Evolutionary conservation across 1,140 invertebrate genomes (phyloP).

Genomic region (Epicauta chinensis): DNA sequence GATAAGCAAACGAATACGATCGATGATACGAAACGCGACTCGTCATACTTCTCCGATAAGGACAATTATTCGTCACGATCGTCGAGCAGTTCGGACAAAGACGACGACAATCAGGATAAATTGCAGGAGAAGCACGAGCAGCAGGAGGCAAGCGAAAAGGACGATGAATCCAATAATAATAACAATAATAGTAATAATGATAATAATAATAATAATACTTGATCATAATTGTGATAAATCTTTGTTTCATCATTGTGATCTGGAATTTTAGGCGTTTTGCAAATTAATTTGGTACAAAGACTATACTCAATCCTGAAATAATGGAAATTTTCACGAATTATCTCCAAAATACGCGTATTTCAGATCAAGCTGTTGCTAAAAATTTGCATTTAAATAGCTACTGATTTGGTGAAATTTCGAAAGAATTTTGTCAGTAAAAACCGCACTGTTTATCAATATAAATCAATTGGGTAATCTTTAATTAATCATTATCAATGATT

Average conservation of each 20-base stretch:
- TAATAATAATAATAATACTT: conserved; percentile 29
- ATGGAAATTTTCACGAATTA: too few relatives aligned
- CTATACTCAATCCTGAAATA: too few relatives aligned
- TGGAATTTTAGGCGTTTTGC: too few relatives aligned
- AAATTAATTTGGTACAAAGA: neutral
- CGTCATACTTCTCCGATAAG: conserved; percentile 51
- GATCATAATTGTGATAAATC: conserved; percentile 13
- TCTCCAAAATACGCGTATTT: too few relatives aligned
- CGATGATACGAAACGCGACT: conserved; percentile 43
- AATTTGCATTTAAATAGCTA: too few relatives aligned
- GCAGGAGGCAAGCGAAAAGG: conserved; percentile 23
- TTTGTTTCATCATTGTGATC: neutral
- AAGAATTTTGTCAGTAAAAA: too few relatives aligned
- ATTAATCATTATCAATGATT: too few relatives aligned
- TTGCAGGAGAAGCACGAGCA: too few relatives aligned
- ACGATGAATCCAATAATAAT: neutral
- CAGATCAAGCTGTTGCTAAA: too few relatives aligned
- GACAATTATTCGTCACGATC: conserved; percentile 52
- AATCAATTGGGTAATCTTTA: too few relatives aligned
- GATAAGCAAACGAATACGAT: conserved; percentile 40
- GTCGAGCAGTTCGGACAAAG: conserved; percentile 45
- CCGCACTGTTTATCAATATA: too few relatives aligned
- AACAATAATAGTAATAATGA: conserved; percentile 12
- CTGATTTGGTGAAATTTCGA: too few relatives aligned
- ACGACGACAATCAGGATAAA: conserved; percentile 29